phyloP scores from a whole-genome alignment of 2,797 vertebrate genomes.

The Cygnus olor region DNA sequence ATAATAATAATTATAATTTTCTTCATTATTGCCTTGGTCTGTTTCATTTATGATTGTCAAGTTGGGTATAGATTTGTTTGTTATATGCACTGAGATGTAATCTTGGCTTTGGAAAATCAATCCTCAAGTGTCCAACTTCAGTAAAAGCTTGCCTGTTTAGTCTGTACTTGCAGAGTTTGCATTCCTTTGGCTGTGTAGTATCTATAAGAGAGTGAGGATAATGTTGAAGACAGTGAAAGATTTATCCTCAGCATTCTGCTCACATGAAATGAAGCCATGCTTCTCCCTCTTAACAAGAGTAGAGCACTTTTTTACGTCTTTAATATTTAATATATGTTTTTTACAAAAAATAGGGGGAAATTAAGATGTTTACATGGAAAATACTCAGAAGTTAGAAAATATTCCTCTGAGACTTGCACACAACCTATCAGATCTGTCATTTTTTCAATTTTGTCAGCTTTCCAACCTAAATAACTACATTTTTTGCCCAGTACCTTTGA shows the following conservation, averaged over 20 bases:
- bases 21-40: background rate
- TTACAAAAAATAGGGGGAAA: background rate
- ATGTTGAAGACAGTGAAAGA: background rate
- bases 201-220: background rate
- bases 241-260: background rate
- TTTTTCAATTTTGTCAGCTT: background rate
- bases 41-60: slow-evolving; percentile 18
- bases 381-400: background rate
- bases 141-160: background rate
- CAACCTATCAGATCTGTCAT: background rate
- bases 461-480: background rate
- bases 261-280: background rate
- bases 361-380: background rate
- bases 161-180: background rate
- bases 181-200: background rate
- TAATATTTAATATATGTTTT: background rate
- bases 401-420: background rate
- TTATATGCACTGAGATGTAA: background rate
- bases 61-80: slow-evolving; percentile 19
- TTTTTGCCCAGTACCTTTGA: background rate
- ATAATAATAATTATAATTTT: slow-evolving; percentile 13
- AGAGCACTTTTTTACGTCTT: background rate
- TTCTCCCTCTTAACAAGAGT: background rate
- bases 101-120: slow-evolving; percentile 25
- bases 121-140: background rate